phyloP scores from a whole-genome alignment of 2,888 invertebrate species.

The Ectemnius continuus region DNA sequence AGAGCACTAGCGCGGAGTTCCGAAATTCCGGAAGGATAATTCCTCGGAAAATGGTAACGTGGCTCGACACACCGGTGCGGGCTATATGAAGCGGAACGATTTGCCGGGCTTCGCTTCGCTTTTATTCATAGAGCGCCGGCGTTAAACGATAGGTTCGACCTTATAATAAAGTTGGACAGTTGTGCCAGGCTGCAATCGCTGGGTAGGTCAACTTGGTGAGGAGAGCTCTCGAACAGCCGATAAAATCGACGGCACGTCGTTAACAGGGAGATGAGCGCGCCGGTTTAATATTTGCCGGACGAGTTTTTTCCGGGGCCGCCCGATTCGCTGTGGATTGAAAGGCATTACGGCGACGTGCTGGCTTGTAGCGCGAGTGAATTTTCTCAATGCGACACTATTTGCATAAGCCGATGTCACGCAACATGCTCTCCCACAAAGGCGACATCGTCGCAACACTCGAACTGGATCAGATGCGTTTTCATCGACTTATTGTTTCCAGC shows the following conservation, averaged over 20 bases:
- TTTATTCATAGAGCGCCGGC: neutral
- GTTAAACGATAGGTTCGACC: slow-evolving; percentile 27
- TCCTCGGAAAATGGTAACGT: slow-evolving; percentile 11
- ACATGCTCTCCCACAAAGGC: neutral
- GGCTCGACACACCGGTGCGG: neutral
- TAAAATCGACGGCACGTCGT: slow-evolving; percentile 31
- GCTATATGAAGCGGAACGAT: neutral
- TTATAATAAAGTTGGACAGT: slow-evolving; percentile 19
- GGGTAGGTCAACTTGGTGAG: no score
- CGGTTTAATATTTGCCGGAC: slow-evolving; percentile 7
- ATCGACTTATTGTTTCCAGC: neutral
- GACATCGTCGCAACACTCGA: neutral
- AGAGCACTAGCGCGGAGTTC: slow-evolving; percentile 12
- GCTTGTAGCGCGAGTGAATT: neutral
- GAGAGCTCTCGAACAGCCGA: slow-evolving; percentile 6
- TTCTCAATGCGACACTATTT: neutral
- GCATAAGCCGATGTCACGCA: slow-evolving; percentile 9
- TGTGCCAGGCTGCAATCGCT: slow-evolving; percentile 7
- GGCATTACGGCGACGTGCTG: neutral
- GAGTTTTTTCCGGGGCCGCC: neutral
- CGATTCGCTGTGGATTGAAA: neutral
- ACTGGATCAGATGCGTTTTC: neutral
- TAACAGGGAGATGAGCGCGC: neutral
- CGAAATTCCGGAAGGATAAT: slow-evolving; percentile 15
- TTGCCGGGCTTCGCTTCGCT: slow-evolving; percentile 20